These are phyloP conservation scores for Ophion ellenae DNA, from an alignment of 2,888 invertebrate genomes.

Conservation along the genomic window DNA sequence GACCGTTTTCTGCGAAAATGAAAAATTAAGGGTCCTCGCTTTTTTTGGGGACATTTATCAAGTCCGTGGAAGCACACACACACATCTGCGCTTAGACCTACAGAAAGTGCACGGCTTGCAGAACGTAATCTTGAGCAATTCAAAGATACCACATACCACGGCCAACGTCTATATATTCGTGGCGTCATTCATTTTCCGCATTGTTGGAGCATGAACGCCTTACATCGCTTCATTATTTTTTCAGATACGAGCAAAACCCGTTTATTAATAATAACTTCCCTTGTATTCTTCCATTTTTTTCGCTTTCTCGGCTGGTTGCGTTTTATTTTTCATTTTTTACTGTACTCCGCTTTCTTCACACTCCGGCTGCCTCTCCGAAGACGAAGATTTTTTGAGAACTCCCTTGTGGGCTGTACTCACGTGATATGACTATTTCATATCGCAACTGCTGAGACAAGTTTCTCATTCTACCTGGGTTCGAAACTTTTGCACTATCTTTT, in stretches of 20 bases:
- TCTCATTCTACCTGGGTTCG: background rate
- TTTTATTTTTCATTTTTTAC: constrained; percentile 37
- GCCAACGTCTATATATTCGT: constrained; percentile 46
- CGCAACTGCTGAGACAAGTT: constrained; percentile 22
- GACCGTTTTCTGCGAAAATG: constrained; percentile 62
- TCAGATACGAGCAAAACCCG: constrained; percentile 32
- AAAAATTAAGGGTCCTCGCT: constrained; percentile 78
- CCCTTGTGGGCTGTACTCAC: constrained; percentile 43
- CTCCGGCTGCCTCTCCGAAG: constrained; percentile 17
- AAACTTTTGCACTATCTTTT: constrained; percentile 24
- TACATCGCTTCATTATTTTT: constrained; percentile 25
- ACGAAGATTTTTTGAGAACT: constrained; percentile 53
- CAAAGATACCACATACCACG: constrained; percentile 64
- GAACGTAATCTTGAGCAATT: constrained; percentile 80
- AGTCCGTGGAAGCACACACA: constrained; percentile 39
- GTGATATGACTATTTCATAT: constrained; percentile 52
- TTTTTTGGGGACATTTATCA: constrained; percentile 78
- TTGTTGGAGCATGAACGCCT: constrained; percentile 33
- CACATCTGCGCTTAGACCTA: constrained; percentile 16
- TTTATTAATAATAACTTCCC: constrained; percentile 40
- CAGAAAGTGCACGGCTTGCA: constrained; percentile 78
- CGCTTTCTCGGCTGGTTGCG: background rate
- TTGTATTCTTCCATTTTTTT: constrained; percentile 18
- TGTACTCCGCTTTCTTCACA: background rate
- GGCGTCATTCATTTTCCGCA: constrained; percentile 38